phyloP scores from a whole-genome alignment of 2,113 vertebrate species.

The Ictidomys tridecemlineatus region DNA sequence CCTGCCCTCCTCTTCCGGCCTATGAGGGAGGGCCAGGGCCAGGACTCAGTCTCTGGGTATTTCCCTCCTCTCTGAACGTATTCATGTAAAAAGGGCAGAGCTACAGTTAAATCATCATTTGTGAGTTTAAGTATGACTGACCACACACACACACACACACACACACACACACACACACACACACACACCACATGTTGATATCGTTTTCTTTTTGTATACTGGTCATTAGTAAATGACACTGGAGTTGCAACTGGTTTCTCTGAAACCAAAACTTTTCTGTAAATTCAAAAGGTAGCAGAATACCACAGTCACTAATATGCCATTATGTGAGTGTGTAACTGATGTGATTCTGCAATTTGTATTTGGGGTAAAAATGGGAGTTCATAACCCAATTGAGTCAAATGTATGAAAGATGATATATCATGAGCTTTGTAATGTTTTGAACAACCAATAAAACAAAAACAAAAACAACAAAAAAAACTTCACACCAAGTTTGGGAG shows the following conservation, averaged over 20 bases:
- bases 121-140: not conserved
- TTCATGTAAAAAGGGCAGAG: not conserved
- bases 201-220: not conserved
- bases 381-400: no score
- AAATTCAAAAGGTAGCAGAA: not conserved
- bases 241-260: not conserved
- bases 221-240: not conserved
- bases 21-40: accelerated
- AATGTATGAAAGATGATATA: no score
- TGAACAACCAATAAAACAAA: no score
- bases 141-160: accelerated
- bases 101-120: not conserved
- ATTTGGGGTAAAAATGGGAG: no score
- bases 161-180: not conserved
- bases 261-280: not conserved
- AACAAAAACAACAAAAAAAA: not conserved
- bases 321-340: no score
- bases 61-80: not conserved
- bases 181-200: no score
- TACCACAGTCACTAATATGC: no score
- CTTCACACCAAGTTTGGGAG: not conserved
- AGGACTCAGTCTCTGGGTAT: not conserved
- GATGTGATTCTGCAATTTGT: no score
- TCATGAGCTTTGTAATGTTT: no score
- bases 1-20: not conserved